Evolutionary conservation across 2,797 vertebrate species (phyloP).

Genomic region (Pangasius larnaudii): DNA sequence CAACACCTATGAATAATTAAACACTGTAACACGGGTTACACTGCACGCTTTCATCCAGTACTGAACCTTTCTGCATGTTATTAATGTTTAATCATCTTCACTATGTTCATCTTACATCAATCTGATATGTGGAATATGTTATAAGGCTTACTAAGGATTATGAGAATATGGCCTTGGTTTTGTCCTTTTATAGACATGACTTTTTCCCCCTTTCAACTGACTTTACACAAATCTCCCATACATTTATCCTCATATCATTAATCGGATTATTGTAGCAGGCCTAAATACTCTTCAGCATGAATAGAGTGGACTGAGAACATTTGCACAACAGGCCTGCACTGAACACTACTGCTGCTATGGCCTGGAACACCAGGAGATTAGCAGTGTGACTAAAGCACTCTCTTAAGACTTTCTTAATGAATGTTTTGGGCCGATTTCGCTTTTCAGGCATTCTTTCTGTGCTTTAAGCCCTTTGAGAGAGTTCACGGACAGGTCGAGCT

Average conservation of each 20-base stretch:
- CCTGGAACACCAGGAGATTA: neutral
- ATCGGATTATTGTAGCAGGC: conserved; percentile 3
- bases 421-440: conserved; percentile 55
- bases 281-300: neutral
- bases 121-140: neutral
- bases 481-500: conserved; percentile 55
- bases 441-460: conserved; percentile 65
- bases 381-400: conserved; percentile 16
- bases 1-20: neutral
- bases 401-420: conserved; percentile 39
- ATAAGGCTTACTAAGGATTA: neutral
- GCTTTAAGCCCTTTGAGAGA: conserved; percentile 37
- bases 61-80: neutral
- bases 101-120: too few species aligned
- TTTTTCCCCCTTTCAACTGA: neutral
- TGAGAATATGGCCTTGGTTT: neutral
- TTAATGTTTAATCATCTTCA: neutral
- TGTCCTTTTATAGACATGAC: neutral
- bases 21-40: neutral
- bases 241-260: neutral
- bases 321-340: neutral
- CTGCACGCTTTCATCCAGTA: neutral
- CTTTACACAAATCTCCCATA: neutral
- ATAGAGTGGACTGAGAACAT: neutral
- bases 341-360: neutral